A percentile compares a stretch with the other conserved stretches of the same genome.
phyloP scores from a whole-genome alignment of 1,140 invertebrate species.

The Rhagoletis pomonella region DNA sequence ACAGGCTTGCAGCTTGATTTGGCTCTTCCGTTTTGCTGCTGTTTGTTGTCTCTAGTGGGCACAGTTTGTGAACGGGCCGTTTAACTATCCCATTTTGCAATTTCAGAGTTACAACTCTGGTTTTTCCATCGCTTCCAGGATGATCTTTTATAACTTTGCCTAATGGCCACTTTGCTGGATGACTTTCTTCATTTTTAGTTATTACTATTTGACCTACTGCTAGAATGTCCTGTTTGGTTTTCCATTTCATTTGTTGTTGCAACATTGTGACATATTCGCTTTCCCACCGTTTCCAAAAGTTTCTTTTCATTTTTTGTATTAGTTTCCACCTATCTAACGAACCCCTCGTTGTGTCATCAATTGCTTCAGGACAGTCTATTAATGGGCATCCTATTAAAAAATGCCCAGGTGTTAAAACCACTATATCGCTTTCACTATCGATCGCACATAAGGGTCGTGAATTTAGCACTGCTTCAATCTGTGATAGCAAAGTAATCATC shows the following conservation, averaged over 20 bases:
- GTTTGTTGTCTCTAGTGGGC: slow-evolving; percentile 22
- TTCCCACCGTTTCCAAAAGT: too few species aligned
- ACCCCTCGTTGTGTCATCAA: slow-evolving; percentile 28
- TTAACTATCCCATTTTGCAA: too few species aligned
- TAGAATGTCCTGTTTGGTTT: too few species aligned
- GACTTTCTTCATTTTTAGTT: too few species aligned
- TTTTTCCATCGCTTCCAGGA: too few species aligned
- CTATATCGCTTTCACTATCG: slow-evolving; percentile 63
- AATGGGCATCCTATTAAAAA: slow-evolving; percentile 70
- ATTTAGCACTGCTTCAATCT: slow-evolving; percentile 68
- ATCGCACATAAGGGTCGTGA: slow-evolving; percentile 64
- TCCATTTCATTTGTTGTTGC: too few species aligned
- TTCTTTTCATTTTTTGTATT: slow-evolving; percentile 44
- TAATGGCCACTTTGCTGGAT: too few species aligned
- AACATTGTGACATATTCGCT: too few species aligned
- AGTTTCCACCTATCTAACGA: slow-evolving; percentile 61
- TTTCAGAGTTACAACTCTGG: too few species aligned
- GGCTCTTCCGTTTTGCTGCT: neutral
- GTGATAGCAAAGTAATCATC: slow-evolving; percentile 61
- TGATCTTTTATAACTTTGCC: too few species aligned
- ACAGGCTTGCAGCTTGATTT: neutral
- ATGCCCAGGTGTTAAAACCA: slow-evolving; percentile 71
- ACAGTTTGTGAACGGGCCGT: neutral
- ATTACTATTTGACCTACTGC: too few species aligned
- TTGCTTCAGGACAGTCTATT: slow-evolving; percentile 57